Evolutionary conservation across 2,113 vertebrate genomes (phyloP).

Genomic region (Gallinago media): DNA sequence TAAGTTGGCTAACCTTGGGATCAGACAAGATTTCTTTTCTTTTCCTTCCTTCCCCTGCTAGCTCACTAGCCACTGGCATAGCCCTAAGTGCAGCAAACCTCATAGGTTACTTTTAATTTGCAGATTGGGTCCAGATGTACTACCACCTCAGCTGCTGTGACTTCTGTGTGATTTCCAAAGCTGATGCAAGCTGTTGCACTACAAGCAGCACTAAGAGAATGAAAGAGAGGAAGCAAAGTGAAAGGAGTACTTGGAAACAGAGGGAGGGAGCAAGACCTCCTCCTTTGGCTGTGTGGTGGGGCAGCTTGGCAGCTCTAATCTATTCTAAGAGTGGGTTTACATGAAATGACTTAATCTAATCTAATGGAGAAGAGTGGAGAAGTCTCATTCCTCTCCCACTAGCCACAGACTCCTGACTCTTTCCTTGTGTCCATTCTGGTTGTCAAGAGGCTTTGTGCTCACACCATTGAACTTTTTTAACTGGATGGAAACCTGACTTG

Average conservation of each 20-base stretch:
- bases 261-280: neutral
- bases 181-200: neutral
- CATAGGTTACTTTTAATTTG: neutral
- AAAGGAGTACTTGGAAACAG: neutral
- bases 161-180: neutral
- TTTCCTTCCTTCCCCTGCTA: neutral
- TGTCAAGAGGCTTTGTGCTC: neutral
- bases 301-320: neutral
- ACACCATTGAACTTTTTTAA: neutral
- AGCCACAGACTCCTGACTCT: neutral
- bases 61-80: neutral
- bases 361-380: neutral
- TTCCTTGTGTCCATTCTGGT: neutral
- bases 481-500: neutral
- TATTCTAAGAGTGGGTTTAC: neutral
- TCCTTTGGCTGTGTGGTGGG: neutral
- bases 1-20: neutral
- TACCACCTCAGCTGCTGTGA: neutral
- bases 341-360: neutral
- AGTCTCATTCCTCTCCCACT: neutral
- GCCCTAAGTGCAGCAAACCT: neutral
- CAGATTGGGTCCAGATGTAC: neutral
- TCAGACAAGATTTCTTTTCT: neutral
- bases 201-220: neutral
- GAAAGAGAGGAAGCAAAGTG: neutral